Base-by-base conservation (phyloP, 1,140 invertebrate species). In the Sitophilus oryzae region DNA sequence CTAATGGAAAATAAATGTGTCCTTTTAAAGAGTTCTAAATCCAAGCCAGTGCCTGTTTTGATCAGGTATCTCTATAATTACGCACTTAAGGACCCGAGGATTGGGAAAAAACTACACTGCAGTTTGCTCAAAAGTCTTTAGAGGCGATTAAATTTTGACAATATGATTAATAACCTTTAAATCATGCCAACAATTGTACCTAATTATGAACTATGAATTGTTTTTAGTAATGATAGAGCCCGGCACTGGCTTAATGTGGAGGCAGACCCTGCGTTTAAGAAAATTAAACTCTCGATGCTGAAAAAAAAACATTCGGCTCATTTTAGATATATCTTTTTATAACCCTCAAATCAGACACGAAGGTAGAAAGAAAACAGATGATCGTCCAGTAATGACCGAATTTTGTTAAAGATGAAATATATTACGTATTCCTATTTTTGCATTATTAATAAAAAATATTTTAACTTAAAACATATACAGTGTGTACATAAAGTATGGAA, bases 101-200 rank as follows among this genome's bases (percentile, higher is more conserved):
- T 6, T 30, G n/a, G n/a, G 44, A 58, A 56, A 57, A 57, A 42
- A 30, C 42, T 21, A 52, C 42, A 30, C 22, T 46, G 49, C 49
- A 48, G 49, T 59, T 55, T 59, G 52, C 49, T 59, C 48, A 59
- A 55, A 55, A 53, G 52, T 59, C 58, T 60, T 60, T 52, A 60
- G 16, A 45, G 43, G 49, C 58, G 53, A 60, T 60, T 60, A 60
- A 56, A 56, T 60, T 60, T 60, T 60, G 53, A 60, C 58, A 60
- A 60, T 56, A 60, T 60, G 58, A 60, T 60, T 60, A 60, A 60
- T 60, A 37, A 53, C 46, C 58, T 40, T 34, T 53, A 60, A 60
- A 60, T 60, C 53, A 60, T 55, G 48, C 46, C 48, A 51, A 60
- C 54, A 57, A 48, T 57, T 57, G 55, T 57, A 48, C 47, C 30